phyloP scores from a whole-genome alignment of 2,797 vertebrate genomes.

The Sebastes taczanowskii region DNA sequence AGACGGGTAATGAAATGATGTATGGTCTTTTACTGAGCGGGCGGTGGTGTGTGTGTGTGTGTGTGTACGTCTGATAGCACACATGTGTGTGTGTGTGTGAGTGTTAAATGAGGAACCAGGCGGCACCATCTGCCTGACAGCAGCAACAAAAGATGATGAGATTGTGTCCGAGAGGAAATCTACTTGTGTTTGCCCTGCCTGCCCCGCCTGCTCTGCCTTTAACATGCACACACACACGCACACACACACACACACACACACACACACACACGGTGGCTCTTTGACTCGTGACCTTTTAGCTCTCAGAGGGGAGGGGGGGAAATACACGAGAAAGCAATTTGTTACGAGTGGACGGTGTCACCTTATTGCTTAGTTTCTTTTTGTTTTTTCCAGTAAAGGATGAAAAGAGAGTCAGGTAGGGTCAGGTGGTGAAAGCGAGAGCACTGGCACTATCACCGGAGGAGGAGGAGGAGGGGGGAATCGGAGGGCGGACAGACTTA shows the following conservation, averaged over 20 bases:
- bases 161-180: conserved; percentile 78
- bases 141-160: conserved; percentile 81
- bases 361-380: conserved; percentile 61
- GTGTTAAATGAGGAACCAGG: conserved; percentile 67
- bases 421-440: conserved; percentile 18
- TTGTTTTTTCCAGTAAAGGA: conserved; percentile 56
- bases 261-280: conserved; percentile 33
- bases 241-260: conserved; percentile 29
- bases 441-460: conserved; percentile 5
- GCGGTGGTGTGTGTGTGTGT: conserved; percentile 28
- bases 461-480: conserved; percentile 14
- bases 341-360: conserved; percentile 64
- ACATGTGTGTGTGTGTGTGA: conserved; percentile 29
- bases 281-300: conserved; percentile 38
- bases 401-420: conserved; percentile 15
- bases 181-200: conserved; percentile 70
- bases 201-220: conserved; percentile 40
- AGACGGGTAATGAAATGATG: conserved; percentile 77
- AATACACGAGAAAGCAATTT: conserved; percentile 74
- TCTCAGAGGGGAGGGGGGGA: neutral
- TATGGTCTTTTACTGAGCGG: conserved; percentile 68
- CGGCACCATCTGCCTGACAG: conserved; percentile 76
- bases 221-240: conserved; percentile 24
- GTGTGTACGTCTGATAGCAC: conserved; percentile 22
- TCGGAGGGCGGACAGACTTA: conserved; percentile 58